These are phyloP conservation scores for Anoplolepis gracilipes DNA, from an alignment of 1,140 invertebrate species.

Conservation along the genomic window DNA sequence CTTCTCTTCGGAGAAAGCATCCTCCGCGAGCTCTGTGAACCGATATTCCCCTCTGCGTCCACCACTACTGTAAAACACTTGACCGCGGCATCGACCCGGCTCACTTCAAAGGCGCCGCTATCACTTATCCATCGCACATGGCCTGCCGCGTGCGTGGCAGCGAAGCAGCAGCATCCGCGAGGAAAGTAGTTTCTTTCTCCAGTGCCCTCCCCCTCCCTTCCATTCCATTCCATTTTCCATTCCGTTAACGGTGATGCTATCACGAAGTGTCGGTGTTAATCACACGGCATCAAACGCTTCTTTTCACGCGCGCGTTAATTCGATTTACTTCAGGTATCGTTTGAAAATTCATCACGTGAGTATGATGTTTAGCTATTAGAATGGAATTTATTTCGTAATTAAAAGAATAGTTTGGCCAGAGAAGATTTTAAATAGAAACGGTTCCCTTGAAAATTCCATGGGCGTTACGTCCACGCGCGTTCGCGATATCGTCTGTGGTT, in stretches of 20 bases:
- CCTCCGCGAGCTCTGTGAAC: conserved; percentile 44
- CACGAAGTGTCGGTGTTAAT: conserved; percentile 14
- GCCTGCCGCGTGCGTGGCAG: conserved; percentile 66
- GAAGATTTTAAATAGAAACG: not conserved
- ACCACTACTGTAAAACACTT: conserved; percentile 72
- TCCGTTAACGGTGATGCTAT: not conserved
- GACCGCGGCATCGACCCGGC: conserved; percentile 68
- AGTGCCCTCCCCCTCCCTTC: not conserved
- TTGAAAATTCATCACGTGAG: not conserved
- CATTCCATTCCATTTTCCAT: not conserved
- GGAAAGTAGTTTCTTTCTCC: conserved; percentile 52
- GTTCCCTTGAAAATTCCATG: conserved; percentile 34
- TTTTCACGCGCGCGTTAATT: not conserved
- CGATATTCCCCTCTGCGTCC: conserved; percentile 14
- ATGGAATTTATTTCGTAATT: not conserved
- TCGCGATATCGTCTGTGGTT: conserved; percentile 44
- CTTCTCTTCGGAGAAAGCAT: conserved; percentile 35
- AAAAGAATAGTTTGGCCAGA: conserved; percentile 5
- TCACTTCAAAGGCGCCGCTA: conserved; percentile 80
- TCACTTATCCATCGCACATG: conserved; percentile 80
- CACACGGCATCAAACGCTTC: not conserved
- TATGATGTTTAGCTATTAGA: not conserved
- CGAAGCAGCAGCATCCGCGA: conserved; percentile 42
- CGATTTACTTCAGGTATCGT: not conserved
- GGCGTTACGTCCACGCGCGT: not conserved